phyloP scores from a whole-genome alignment of 2,888 invertebrate species.

The Drosophila borborema region DNA sequence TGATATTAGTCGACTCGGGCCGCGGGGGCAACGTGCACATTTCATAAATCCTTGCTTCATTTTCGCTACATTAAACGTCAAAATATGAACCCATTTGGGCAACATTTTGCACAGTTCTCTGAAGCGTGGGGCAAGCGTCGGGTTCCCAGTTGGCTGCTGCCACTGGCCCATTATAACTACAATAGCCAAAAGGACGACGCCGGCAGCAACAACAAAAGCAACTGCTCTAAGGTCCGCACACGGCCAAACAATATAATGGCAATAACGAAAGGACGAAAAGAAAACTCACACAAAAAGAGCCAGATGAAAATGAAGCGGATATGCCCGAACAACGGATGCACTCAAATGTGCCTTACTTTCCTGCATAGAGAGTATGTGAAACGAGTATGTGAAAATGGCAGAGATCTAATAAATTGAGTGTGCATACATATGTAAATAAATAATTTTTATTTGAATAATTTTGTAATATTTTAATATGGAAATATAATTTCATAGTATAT shows the following conservation, averaged over 20 bases:
- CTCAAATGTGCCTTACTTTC: constrained; percentile 1
- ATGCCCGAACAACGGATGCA: constrained; percentile 24
- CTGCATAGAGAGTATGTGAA: too few relatives aligned
- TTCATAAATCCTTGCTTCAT: constrained; percentile 83
- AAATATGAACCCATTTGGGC: constrained; percentile 84
- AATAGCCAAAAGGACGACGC: constrained; percentile 28
- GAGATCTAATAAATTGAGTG: too few relatives aligned
- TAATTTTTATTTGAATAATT: too few relatives aligned
- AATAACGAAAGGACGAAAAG: constrained; percentile 66
- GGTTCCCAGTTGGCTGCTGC: constrained; percentile 25
- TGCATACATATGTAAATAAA: too few relatives aligned
- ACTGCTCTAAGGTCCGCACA: constrained; percentile 44
- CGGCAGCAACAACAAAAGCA: constrained; percentile 42
- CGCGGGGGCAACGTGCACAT: constrained; percentile 70
- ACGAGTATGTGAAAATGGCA: background rate
- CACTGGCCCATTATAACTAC: constrained; percentile 58
- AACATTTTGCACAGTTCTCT: constrained; percentile 68
- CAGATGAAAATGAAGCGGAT: constrained; percentile 5
- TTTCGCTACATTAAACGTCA: constrained; percentile 84
- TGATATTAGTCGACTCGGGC: constrained; percentile 31
- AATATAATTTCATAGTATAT: too few relatives aligned
- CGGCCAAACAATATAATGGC: constrained; percentile 70
- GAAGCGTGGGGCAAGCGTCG: constrained; percentile 1
- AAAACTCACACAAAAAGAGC: constrained; percentile 42
- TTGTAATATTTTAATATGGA: too few relatives aligned